Evolutionary conservation across 2,113 vertebrate species (phyloP).

Genomic region (Lepidothrix coronata): DNA sequence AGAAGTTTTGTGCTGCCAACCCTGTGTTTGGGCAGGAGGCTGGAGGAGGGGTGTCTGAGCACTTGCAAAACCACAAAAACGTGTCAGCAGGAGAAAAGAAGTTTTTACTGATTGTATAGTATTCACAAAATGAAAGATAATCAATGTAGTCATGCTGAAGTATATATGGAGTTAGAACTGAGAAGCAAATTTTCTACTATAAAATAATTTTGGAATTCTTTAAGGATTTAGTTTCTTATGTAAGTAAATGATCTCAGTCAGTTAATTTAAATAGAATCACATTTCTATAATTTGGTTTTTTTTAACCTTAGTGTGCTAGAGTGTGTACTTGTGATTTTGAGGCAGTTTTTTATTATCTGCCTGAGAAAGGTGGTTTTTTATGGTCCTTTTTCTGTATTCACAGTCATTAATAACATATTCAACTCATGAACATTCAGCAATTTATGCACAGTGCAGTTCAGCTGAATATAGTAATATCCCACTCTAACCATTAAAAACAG

Average conservation of each 20-base stretch:
- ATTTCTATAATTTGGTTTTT: background rate
- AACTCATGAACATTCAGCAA: background rate
- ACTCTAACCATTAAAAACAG: constrained; percentile 20
- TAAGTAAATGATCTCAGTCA: background rate
- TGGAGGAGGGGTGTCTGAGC: background rate
- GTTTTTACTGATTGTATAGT: background rate
- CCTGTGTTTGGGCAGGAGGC: background rate
- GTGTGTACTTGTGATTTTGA: background rate
- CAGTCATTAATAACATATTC: constrained; percentile 3
- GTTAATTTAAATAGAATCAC: background rate
- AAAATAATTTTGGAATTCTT: background rate
- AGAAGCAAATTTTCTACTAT: background rate
- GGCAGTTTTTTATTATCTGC: background rate
- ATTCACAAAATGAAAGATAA: background rate
- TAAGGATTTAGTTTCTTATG: background rate
- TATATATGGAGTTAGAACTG: background rate
- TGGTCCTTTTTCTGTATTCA: background rate
- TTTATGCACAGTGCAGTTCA: constrained; percentile 13
- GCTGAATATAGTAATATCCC: background rate
- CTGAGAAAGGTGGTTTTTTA: background rate
- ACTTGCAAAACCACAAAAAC: background rate
- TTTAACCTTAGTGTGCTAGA: background rate
- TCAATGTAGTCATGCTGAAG: background rate
- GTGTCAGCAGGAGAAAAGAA: background rate
- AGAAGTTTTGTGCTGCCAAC: background rate